Evolutionary conservation across 2,888 invertebrate genomes (phyloP).

Genomic region (Diaphora mendica): DNA sequence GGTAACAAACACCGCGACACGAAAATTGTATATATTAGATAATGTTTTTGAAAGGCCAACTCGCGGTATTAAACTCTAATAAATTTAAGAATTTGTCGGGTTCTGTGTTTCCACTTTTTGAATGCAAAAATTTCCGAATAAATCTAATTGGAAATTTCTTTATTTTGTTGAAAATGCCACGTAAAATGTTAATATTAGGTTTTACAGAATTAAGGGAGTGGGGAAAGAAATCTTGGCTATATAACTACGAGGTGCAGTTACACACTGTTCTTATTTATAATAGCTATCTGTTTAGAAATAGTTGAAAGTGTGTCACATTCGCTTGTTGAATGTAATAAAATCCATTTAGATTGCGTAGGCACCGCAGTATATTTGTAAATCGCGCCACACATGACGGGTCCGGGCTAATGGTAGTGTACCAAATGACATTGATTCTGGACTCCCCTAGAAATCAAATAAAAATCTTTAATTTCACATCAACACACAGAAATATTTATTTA

Average conservation of each 20-base stretch:
- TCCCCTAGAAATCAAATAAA: background rate
- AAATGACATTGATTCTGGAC: background rate
- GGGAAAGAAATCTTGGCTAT: conserved; percentile 31
- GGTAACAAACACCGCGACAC: no score
- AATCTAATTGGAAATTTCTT: conserved; percentile 41
- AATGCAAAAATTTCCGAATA: conserved; percentile 25
- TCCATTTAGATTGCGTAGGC: conserved; percentile 58
- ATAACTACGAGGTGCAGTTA: conserved; percentile 30
- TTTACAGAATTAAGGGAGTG: conserved; percentile 30
- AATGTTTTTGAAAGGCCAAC: background rate
- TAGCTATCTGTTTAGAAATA: conserved; percentile 54
- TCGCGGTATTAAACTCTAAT: background rate
- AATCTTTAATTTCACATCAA: background rate
- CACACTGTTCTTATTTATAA: conserved; percentile 47
- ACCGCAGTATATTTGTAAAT: conserved; percentile 51
- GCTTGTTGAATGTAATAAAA: conserved; percentile 56
- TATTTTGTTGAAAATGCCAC: conserved; percentile 31
- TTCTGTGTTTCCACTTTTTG: background rate
- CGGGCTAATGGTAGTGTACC: conserved; percentile 29
- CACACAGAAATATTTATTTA: no score
- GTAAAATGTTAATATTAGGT: conserved; percentile 27
- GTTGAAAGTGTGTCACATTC: conserved; percentile 61
- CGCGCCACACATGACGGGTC: conserved; percentile 32
- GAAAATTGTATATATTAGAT: no score
- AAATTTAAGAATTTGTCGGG: background rate